Percentiles rank a stretch among this genome's conserved stretches.
phyloP scores from a whole-genome alignment of 2,113 vertebrate genomes.

The Pavo muticus region DNA sequence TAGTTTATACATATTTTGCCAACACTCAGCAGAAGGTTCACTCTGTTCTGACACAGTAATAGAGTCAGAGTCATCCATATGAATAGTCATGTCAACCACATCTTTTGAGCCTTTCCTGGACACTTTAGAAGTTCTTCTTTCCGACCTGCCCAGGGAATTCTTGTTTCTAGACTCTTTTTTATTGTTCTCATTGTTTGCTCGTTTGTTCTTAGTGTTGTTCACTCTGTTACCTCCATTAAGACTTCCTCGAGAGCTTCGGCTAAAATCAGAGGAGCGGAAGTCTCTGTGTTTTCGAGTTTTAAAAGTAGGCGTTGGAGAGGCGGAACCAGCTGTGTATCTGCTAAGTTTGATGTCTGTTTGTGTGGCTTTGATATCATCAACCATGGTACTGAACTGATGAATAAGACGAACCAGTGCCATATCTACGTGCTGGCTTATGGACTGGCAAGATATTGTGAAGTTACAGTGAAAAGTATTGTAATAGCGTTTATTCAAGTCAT shows the following conservation, averaged over 20 bases:
- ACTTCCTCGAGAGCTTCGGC: conserved; percentile 94
- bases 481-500: conserved; percentile 93
- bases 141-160: conserved; percentile 89
- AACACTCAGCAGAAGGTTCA: conserved; percentile 97
- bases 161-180: conserved; percentile 91
- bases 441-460: conserved; percentile 95
- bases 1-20: conserved; percentile 99
- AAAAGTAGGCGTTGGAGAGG: conserved; percentile 95
- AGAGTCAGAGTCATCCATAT: conserved; percentile 98
- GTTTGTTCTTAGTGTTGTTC: conserved; percentile 88
- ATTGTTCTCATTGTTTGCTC: conserved; percentile 80
- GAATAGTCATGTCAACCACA: conserved; percentile 94
- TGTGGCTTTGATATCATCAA: conserved; percentile 97
- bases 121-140: conserved; percentile 94
- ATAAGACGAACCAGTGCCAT: conserved; percentile 98
- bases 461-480: conserved; percentile 97
- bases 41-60: conserved; percentile 99
- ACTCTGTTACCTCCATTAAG: conserved; percentile 89
- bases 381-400: conserved; percentile 99
- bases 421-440: conserved; percentile 97
- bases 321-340: conserved; percentile 95
- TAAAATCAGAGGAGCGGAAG: conserved; percentile 95
- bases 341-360: conserved; percentile 98
- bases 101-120: conserved; percentile 97
- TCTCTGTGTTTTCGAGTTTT: conserved; percentile 92